Base-by-base conservation (phyloP, 2,888 invertebrate genomes). In the Diaperis boleti region DNA sequence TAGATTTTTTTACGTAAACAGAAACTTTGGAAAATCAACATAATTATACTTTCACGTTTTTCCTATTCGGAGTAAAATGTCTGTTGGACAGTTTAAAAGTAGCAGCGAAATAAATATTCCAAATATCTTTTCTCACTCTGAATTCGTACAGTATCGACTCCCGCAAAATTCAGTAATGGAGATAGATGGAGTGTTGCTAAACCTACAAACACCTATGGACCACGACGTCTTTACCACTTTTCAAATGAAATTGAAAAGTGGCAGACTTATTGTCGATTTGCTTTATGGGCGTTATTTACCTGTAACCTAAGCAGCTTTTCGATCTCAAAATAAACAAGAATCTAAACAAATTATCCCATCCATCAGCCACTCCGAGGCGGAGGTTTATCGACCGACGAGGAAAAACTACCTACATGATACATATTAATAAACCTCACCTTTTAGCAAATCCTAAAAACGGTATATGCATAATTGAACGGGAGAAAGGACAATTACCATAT, bases 121-220 rank as follows among this genome's bases (percentile, higher is more conserved):
- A 61, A 70, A 63, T 66, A 61, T 60, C 57, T 64, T 68, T 62
- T 52, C 55, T 65, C 59, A 47, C 60, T n/a, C 37, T 62, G 66
- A 69, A 67, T 69, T 67, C 64, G 70, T 59, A 63, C 59, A 65
- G 60, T 67, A 71, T 71, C 67, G 71, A 70, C 64, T 68, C 59
- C 59, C 59, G 64, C 62, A 59, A 67, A 72, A 72, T 67, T 72
- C 70, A 68, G 70, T 74, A 73, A 74, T 74, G 72, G 72, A 74
- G 72, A 74, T 74, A 68, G 74, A 73, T 74, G 70, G 69, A 63
- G 65, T 61, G 57, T 64, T 70, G 66, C 66, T 70, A 74, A 72
- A 69, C 65, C 65, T 70, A 68, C 67, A 69, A 66, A 66, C 67
- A 69, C 69, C 71, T 70, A 71, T 65, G 64, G 65, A 64, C 64